Base-by-base conservation (phyloP, 23 tunicate species). In the Halocynthia roretzi region DNA sequence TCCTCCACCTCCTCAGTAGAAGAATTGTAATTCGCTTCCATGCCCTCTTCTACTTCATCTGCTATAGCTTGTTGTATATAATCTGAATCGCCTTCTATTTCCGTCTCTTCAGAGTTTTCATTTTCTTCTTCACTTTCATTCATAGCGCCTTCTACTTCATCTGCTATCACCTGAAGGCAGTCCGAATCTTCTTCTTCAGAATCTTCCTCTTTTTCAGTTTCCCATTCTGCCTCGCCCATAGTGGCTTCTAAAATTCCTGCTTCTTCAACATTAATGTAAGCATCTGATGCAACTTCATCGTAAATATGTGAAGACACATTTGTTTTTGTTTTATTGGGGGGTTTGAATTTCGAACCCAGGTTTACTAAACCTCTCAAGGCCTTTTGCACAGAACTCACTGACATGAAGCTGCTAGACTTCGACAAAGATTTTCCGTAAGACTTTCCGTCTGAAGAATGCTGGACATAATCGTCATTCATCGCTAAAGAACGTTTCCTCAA, bases 351-450 rank as follows among this genome's bases (percentile, higher is more conserved):
- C 63, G 78, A 10, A 5, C 78, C 78, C 12, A 74, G 55, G 56
- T 74, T 50, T 6, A 74, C 63, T 54, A 74, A 14, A 7, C 78
- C 78, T 15, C 31, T 74, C 22, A 74, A 20, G 19, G 78, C 78
- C 31, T 74, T 62, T 54, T 74, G 78, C 54, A 74, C 10, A 12
- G 56, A 21, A 49, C 44, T 31, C 44, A 31, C 44, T 4, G 44
- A 31, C 44, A 31, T 31, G 4, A 31, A 31, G 44, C 44, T 31
- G 4, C 44, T 31, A 31, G 44, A 31, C 44, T 31, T 31, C 4
- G 44, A 31, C 44, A 31, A 31, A 31, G 44, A 31, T 31, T 31
- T 31, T 31, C 44, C 44, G 44, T 31, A 31, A 31, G 44, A 31
- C 44, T 31, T 31, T 31, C 4, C 44, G 44, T 31, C 44, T 31